phyloP scores from a whole-genome alignment of 2,113 vertebrate species.

The Paedocypris sp. region DNA sequence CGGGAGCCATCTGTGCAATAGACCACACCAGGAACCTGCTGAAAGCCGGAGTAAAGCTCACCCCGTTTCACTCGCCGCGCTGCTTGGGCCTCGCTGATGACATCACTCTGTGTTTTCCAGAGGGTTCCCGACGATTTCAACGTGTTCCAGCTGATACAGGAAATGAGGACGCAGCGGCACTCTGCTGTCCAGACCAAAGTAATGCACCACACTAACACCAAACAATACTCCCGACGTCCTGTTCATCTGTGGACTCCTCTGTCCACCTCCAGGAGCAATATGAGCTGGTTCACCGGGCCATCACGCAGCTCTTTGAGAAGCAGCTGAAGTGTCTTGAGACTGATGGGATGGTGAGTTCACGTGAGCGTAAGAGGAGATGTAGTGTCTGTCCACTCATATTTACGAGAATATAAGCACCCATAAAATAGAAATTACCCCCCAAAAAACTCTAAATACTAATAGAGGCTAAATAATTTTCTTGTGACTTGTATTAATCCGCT shows the following conservation, averaged over 20 bases:
- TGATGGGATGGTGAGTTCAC: slow-evolving; percentile 74
- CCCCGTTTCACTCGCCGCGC: not conserved
- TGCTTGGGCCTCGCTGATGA: too few species aligned
- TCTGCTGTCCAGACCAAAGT: slow-evolving; percentile 98
- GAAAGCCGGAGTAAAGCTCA: slow-evolving; percentile 81
- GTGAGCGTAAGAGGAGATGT: too few species aligned
- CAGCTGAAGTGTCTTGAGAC: slow-evolving; percentile 79
- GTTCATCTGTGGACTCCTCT: slow-evolving; percentile 17
- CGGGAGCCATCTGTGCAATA: slow-evolving; percentile 97
- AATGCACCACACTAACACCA: not conserved
- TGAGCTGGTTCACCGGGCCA: slow-evolving; percentile 90
- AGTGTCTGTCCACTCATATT: too few species aligned
- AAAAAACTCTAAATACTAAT: too few species aligned
- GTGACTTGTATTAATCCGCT: too few species aligned
- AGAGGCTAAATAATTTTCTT: too few species aligned
- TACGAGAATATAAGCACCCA: too few species aligned
- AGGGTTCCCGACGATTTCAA: slow-evolving; percentile 98
- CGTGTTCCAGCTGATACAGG: slow-evolving; percentile 92
- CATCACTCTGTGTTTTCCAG: slow-evolving; percentile 50
- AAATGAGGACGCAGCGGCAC: slow-evolving; percentile 97
- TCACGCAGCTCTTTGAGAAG: slow-evolving; percentile 90
- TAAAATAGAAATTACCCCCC: too few species aligned
- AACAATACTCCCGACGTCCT: not conserved
- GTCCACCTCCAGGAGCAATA: slow-evolving; percentile 94
- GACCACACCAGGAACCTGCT: slow-evolving; percentile 99